Evolutionary conservation across 2,113 vertebrate genomes (phyloP).

Genomic region (Caranx ignobilis): DNA sequence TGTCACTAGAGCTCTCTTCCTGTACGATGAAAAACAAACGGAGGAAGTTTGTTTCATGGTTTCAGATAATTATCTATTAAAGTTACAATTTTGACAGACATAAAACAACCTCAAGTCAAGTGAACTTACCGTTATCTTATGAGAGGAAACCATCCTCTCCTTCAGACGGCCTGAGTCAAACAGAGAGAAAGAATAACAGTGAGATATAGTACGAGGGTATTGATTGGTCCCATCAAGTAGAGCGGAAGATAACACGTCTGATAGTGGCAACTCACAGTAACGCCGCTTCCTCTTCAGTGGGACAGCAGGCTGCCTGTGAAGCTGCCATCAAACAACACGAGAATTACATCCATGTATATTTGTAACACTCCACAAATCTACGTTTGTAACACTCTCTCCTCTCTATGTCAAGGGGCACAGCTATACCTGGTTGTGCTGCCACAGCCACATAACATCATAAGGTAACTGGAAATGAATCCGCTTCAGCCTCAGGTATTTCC

Average conservation of each 20-base stretch:
- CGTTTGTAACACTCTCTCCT: not conserved
- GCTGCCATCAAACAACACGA: conserved; percentile 77
- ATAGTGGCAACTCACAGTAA: conserved; percentile 89
- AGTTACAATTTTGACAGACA: not conserved
- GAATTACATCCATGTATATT: conserved; percentile 16
- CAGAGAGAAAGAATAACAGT: conserved; percentile 18
- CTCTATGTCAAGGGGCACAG: not conserved
- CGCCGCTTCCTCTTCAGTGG: conserved; percentile 95
- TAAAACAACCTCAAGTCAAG: conserved; percentile 4
- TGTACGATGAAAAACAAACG: conserved; percentile 18
- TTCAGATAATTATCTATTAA: not conserved
- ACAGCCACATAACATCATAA: conserved; percentile 97
- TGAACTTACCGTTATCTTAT: conserved; percentile 56
- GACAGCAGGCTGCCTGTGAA: conserved; percentile 93
- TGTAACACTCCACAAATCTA: not conserved
- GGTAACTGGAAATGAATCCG: conserved; percentile 97
- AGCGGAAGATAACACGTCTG: conserved; percentile 2
- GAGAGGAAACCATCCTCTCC: conserved; percentile 56
- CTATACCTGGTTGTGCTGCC: conserved; percentile 95
- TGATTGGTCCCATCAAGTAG: conserved; percentile 13
- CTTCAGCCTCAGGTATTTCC: conserved; percentile 97
- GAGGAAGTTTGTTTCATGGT: not conserved
- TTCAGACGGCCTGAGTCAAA: conserved; percentile 74
- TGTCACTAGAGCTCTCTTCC: conserved; percentile 81
- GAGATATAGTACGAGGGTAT: not conserved